Conservation (phyloP, 2,113 vertebrate genomes). For the Crotalus viridis region DNA sequence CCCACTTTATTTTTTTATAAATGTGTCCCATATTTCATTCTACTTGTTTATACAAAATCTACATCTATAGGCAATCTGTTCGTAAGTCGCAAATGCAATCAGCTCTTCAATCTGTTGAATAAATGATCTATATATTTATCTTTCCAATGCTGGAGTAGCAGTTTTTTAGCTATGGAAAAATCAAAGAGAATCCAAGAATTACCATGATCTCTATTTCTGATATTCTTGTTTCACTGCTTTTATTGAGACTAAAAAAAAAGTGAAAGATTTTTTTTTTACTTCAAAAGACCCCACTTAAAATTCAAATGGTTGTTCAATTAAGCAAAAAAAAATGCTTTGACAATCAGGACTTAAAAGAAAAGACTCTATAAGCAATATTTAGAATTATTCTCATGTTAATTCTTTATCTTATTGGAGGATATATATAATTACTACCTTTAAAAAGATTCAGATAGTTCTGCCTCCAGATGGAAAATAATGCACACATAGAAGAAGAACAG, state of each 20-base stretch:
- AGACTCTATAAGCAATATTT: background rate
- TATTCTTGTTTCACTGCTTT: background rate
- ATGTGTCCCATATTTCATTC: background rate
- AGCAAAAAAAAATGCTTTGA: slow-evolving; percentile 6
- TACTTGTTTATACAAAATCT: background rate
- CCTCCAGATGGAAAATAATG: slow-evolving; percentile 2
- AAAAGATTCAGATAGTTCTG: slow-evolving; percentile 24
- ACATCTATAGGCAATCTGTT: background rate
- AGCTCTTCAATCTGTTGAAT: background rate
- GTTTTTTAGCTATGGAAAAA: background rate
- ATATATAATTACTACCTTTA: background rate
- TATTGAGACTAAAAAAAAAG: slow-evolving; percentile 8
- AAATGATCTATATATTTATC: background rate
- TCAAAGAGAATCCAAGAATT: background rate
- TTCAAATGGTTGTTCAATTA: background rate
- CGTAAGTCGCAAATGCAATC: background rate
- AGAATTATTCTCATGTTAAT: background rate
- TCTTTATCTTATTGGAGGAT: background rate
- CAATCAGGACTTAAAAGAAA: background rate
- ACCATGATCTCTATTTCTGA: background rate
- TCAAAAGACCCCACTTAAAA: slow-evolving; percentile 25
- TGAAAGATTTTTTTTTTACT: background rate
- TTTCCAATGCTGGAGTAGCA: background rate
- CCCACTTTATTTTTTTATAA: background rate
- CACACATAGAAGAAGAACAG: background rate